Conservation (phyloP, 2,113 vertebrate species). For the Pogonocichla stellata region DNA sequence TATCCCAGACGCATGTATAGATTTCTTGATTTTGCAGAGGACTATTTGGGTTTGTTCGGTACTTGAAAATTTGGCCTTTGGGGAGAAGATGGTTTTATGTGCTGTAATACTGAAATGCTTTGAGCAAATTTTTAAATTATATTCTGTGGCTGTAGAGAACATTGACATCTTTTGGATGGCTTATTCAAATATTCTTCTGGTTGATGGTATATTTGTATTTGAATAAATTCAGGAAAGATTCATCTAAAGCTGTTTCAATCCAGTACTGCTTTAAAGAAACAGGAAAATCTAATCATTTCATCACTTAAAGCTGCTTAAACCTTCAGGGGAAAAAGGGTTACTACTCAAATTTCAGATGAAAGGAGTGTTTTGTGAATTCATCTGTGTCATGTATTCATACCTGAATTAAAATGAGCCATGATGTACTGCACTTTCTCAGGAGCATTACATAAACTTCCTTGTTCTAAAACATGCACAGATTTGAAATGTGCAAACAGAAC, state of each 20-base stretch:
- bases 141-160: neutral
- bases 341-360: conserved; percentile 73
- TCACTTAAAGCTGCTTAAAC: conserved; percentile 65
- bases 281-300: conserved; percentile 57
- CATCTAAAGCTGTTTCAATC: neutral
- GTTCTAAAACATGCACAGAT: conserved; percentile 66
- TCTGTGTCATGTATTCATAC: conserved; percentile 75
- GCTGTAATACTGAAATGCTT: neutral
- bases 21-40: neutral
- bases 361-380: conserved; percentile 79
- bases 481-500: conserved; percentile 65
- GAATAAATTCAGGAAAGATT: conserved; percentile 22
- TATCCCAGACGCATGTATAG: neutral
- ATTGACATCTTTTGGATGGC: neutral
- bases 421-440: conserved; percentile 65
- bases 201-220: neutral
- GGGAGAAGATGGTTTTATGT: neutral
- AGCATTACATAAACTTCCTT: conserved; percentile 78
- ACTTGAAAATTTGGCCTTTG: neutral
- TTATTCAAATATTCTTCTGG: conserved; percentile 1
- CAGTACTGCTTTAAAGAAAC: conserved; percentile 30
- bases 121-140: neutral
- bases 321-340: conserved; percentile 52
- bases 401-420: conserved; percentile 73
- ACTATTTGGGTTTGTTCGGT: neutral